phyloP scores from a whole-genome alignment of 1,140 invertebrate genomes.

The Lerema accius region DNA sequence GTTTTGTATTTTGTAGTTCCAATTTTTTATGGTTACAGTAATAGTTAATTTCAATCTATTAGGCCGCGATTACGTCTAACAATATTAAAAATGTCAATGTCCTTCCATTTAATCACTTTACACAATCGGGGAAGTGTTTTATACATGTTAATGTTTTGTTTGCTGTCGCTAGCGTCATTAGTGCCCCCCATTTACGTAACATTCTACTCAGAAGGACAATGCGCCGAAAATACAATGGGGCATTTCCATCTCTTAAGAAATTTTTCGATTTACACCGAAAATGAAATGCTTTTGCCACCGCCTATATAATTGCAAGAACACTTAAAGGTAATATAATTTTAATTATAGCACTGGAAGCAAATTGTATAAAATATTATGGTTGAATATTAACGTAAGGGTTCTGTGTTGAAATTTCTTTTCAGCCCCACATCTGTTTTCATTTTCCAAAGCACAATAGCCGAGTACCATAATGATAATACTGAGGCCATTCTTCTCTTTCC shows the following conservation, averaged over 20 bases:
- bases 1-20: no score
- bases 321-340: neutral
- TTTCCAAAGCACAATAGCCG: slow-evolving; percentile 48
- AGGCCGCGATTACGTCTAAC: slow-evolving; percentile 8
- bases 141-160: slow-evolving; percentile 48
- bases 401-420: slow-evolving; percentile 11
- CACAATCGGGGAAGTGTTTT: slow-evolving; percentile 41
- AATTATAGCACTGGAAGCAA: neutral
- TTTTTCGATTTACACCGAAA: slow-evolving; percentile 26
- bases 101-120: neutral
- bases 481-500: slow-evolving; percentile 61
- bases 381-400: neutral
- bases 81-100: slow-evolving; percentile 29
- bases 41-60: slow-evolving; percentile 34
- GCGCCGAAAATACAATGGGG: slow-evolving; percentile 54
- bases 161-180: slow-evolving; percentile 51
- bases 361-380: neutral
- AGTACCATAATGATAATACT: slow-evolving; percentile 47
- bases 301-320: slow-evolving; percentile 3
- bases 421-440: slow-evolving; percentile 41
- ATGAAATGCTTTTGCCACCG: slow-evolving; percentile 48
- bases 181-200: slow-evolving; percentile 59
- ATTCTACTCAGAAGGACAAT: slow-evolving; percentile 47
- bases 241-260: slow-evolving; percentile 55
- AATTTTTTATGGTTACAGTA: no score